A percentile compares a stretch with the other conserved stretches of the same genome.
These are phyloP conservation scores for Butorides virescens DNA, from an alignment of 2,113 vertebrate species.

Conservation along the genomic window DNA sequence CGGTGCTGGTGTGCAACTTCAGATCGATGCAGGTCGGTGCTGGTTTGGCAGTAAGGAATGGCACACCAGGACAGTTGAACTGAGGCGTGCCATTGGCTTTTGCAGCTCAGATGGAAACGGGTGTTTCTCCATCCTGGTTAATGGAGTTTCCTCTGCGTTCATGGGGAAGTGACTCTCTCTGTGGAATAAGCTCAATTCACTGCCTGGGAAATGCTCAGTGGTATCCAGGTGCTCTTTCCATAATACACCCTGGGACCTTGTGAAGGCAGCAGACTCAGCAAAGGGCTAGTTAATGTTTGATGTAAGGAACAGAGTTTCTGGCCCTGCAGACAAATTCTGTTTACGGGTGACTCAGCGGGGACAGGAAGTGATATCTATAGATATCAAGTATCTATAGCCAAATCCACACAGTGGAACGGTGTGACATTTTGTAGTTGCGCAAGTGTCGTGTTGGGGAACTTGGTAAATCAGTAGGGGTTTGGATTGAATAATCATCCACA, in stretches of 20 bases:
- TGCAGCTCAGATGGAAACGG: neutral
- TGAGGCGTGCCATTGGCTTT: rapidly evolving
- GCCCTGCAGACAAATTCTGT: neutral
- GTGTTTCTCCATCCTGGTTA: neutral
- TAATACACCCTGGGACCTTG: neutral
- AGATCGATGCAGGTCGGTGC: neutral
- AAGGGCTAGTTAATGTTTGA: neutral
- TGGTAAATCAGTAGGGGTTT: neutral
- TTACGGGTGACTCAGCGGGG: neutral
- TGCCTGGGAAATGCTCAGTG: neutral
- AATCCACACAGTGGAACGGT: neutral
- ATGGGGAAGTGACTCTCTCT: neutral
- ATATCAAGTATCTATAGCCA: neutral
- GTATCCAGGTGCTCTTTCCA: neutral
- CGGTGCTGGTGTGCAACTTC: neutral
- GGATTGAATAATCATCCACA: neutral
- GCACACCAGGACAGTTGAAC: neutral
- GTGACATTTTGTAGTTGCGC: rapidly evolving
- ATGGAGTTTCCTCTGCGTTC: neutral
- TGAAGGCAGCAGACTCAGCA: neutral
- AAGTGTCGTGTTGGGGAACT: neutral
- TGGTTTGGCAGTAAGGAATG: neutral
- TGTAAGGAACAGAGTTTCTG: neutral
- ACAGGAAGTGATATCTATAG: neutral
- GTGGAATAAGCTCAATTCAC: neutral